These are phyloP conservation scores for Phortica okadai DNA, from an alignment of 2,888 invertebrate genomes.

Conservation along the genomic window DNA sequence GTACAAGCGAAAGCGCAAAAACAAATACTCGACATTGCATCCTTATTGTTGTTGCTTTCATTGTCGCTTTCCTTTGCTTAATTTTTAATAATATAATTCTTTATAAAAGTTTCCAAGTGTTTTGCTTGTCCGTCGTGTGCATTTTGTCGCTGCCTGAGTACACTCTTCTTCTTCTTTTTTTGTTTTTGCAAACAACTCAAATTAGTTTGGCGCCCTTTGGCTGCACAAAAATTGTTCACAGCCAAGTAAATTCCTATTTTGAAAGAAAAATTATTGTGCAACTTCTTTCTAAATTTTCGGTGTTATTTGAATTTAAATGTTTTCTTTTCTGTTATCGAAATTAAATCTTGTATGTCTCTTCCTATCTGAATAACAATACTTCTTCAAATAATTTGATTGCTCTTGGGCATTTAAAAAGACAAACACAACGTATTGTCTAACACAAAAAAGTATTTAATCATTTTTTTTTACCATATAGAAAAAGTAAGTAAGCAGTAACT, in stretches of 20 bases:
- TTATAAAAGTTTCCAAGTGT: slow-evolving; percentile 27
- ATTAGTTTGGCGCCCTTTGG: slow-evolving; percentile 29
- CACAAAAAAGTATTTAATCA: not conserved
- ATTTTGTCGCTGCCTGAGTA: not conserved
- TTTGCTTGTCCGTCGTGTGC: slow-evolving; percentile 18
- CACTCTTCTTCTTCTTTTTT: not conserved
- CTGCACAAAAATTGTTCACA: not conserved
- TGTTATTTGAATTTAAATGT: too few species aligned
- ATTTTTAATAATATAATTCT: slow-evolving; percentile 27
- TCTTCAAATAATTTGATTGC: too few species aligned
- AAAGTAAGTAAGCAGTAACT: too few species aligned
- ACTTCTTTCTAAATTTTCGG: too few species aligned
- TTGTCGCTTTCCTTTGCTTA: slow-evolving; percentile 20
- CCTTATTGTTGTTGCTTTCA: slow-evolving; percentile 24
- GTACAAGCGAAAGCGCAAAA: not conserved
- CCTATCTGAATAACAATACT: too few species aligned
- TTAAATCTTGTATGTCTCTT: too few species aligned
- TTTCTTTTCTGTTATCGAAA: too few species aligned
- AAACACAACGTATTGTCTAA: not conserved
- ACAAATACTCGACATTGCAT: not conserved
- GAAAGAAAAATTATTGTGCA: too few species aligned
- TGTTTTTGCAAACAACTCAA: not conserved
- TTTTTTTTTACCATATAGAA: too few species aligned
- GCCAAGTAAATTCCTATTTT: too few species aligned
- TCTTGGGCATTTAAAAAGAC: not conserved